phyloP scores from a whole-genome alignment of 1,140 invertebrate genomes.

The Hycleus cichorii region DNA sequence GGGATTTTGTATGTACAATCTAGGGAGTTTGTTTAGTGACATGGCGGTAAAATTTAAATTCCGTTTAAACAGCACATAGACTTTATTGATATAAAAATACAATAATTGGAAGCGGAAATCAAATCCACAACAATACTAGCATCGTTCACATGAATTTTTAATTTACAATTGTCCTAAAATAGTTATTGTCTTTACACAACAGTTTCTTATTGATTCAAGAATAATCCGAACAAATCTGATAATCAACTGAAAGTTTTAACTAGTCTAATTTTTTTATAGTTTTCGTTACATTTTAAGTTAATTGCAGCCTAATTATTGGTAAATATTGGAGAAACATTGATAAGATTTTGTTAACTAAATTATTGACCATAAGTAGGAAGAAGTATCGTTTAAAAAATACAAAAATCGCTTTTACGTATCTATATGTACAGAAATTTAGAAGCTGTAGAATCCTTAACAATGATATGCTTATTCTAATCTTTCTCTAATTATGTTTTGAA shows the following conservation, averaged over 20 bases:
- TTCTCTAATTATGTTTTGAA: background rate
- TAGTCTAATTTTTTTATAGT: too few relatives aligned
- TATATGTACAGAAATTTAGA: constrained; percentile 10
- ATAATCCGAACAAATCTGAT: constrained; percentile 9
- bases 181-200: constrained; percentile 42
- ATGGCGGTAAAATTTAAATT: background rate
- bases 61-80: too few relatives aligned
- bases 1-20: background rate
- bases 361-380: constrained; percentile 41
- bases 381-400: constrained; percentile 18
- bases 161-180: constrained; percentile 25
- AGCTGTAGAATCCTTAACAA: background rate
- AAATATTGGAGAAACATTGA: background rate
- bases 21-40: background rate
- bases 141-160: too few relatives aligned
- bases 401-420: constrained; percentile 15
- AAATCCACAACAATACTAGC: too few relatives aligned
- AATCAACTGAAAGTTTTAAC: constrained; percentile 5
- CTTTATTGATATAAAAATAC: too few relatives aligned
- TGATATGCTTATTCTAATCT: constrained; percentile 34
- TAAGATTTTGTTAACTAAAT: constrained; percentile 18
- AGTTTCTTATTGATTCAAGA: constrained; percentile 22
- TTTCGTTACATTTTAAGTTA: background rate
- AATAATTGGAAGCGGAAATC: too few relatives aligned
- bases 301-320: constrained; percentile 7